Base-by-base conservation (phyloP, 2,797 vertebrate genomes). In the Uromys caudimaculatus region DNA sequence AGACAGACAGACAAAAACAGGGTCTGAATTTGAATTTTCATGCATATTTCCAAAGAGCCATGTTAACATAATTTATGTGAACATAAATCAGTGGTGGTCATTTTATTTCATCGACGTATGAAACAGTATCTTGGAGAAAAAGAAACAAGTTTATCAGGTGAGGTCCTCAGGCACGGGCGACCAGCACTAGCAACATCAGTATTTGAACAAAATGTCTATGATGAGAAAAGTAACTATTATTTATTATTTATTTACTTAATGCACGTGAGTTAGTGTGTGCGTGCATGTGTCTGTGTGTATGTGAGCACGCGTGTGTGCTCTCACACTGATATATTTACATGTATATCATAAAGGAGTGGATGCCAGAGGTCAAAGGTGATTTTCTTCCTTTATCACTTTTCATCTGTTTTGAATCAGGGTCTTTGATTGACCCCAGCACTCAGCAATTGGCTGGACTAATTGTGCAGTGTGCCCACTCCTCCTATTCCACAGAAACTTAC, bases 11-110 rank as follows among this genome's bases (percentile, higher is more conserved):
- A 82, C 41, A 78, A 91, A 91, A 90, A 16, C 3, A 84, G 32
- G 14, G 83, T 14, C 10, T 86, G 29, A 10, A 64, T 90, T 92
- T 88, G 56, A 95, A 96, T 96, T 97, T 94, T 95, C 89, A 97
- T 27, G 35, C 58, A 21, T 23, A 77, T 79, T 86, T 60, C n/a
- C 58, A 81, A 75, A 87, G 62, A 75, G 6, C 27, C 52, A 38
- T 89, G 64, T 94, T 91, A 75, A 52, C 67, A 78, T 52, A 79
- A 96, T n/a, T 35, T 60, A 54, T 87, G 60, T 95, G 88, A 75
- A 47, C 67, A 76, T 54, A 81, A 96, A 89, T 13, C 91, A 90
- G 24, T 41, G 35, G 54, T n/a, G 21, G 16, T 24, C 24, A 58
- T 89, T 95, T 96, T 92, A 29, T 89, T 96, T 95, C 92, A 32